phyloP scores from a whole-genome alignment of 2,113 vertebrate genomes.

The Chaetodon auriga region DNA sequence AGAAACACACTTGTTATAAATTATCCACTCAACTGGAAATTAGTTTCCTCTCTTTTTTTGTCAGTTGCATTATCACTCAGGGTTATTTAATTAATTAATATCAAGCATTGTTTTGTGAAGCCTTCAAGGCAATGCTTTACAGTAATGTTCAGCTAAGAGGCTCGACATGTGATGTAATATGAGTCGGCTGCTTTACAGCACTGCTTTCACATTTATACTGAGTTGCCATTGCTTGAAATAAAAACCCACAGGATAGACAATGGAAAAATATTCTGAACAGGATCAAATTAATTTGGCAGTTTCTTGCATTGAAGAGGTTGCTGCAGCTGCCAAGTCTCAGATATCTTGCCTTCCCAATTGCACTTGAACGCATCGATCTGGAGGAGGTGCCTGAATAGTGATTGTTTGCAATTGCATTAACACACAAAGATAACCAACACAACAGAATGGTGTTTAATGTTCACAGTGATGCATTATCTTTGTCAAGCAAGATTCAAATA shows the following conservation, averaged over 20 bases:
- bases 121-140: not conserved
- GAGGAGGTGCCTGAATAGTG: not conserved
- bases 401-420: not conserved
- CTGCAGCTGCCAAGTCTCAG: not conserved
- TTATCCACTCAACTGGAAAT: not conserved
- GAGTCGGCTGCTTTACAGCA: not conserved
- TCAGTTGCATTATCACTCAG: not conserved
- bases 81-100: not conserved
- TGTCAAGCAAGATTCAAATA: not conserved
- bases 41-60: not conserved
- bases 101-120: not conserved
- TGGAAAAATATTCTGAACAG: not conserved
- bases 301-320: not conserved
- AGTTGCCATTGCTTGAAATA: not conserved
- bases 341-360: not conserved
- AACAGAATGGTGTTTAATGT: not conserved
- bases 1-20: not conserved
- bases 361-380: conserved; percentile 1
- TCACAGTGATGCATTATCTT: not conserved
- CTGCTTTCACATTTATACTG: not conserved
- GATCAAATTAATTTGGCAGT: not conserved
- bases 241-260: not conserved
- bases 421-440: not conserved
- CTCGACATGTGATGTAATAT: not conserved
- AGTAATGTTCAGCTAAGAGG: not conserved